phyloP scores from a whole-genome alignment of 1,140 invertebrate species.

The Drosophila miranda region DNA sequence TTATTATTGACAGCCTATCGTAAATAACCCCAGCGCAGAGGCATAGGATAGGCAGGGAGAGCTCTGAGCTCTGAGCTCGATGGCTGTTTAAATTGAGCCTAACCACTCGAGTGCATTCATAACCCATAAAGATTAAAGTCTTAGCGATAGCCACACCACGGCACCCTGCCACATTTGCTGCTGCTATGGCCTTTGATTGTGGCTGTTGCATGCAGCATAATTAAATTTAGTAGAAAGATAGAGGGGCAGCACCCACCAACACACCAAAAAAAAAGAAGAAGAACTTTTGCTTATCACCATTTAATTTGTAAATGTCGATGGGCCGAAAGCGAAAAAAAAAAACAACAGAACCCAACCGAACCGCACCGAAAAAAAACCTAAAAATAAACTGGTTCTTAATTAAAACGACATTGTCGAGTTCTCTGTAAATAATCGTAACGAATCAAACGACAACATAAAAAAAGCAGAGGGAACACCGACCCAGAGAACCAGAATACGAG shows the following conservation, averaged over 20 bases:
- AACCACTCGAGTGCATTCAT: slow-evolving; percentile 74
- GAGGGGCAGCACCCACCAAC: slow-evolving; percentile 21
- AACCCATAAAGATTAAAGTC: slow-evolving; percentile 75
- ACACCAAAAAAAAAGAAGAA: slow-evolving; percentile 7
- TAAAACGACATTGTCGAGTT: slow-evolving; percentile 71
- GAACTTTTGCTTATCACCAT: slow-evolving; percentile 58
- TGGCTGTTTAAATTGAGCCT: slow-evolving; percentile 65
- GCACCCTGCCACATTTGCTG: slow-evolving; percentile 18
- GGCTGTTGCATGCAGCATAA: slow-evolving; percentile 62
- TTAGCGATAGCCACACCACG: slow-evolving; percentile 48
- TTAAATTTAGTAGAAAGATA: slow-evolving; percentile 47
- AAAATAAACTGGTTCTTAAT: slow-evolving; percentile 70
- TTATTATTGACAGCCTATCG: slow-evolving; percentile 69
- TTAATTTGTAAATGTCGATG: slow-evolving; percentile 69
- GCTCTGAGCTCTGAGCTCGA: slow-evolving; percentile 16
- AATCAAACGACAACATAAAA: slow-evolving; percentile 63
- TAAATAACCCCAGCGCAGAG: slow-evolving; percentile 48
- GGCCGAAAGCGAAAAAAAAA: slow-evolving; percentile 27
- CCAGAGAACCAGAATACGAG: slow-evolving; percentile 24
- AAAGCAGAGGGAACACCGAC: slow-evolving; percentile 25
- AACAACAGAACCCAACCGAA: slow-evolving; percentile 3
- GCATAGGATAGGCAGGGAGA: not conserved
- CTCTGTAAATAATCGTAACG: slow-evolving; percentile 74
- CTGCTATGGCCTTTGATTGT: slow-evolving; percentile 20
- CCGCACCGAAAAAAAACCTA: slow-evolving; percentile 33